These are phyloP conservation scores for Agrilus biguttatus DNA, from an alignment of 2,888 invertebrate species.

Conservation along the genomic window DNA sequence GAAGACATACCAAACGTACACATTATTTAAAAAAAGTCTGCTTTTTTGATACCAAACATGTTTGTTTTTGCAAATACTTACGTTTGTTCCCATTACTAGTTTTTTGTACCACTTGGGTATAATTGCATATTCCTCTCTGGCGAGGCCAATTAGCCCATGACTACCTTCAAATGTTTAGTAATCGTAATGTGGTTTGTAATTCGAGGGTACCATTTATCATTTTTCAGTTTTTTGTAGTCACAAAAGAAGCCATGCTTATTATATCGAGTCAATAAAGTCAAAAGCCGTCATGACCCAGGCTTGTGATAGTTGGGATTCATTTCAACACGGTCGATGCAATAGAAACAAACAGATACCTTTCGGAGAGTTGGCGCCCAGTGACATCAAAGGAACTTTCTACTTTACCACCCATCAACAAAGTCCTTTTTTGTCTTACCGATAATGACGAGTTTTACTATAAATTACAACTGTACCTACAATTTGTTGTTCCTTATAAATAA, in stretches of 20 bases:
- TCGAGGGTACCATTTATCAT: not conserved
- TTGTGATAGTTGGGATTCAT: slow-evolving; percentile 14
- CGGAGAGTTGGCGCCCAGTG: slow-evolving; percentile 14
- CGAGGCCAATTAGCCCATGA: no score
- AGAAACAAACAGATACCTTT: slow-evolving; percentile 10
- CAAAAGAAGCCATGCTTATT: slow-evolving; percentile 14
- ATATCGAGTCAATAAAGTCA: slow-evolving; percentile 13
- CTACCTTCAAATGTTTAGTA: no score
- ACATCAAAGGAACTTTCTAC: slow-evolving; percentile 14
- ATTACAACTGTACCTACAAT: not conserved
- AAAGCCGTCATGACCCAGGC: slow-evolving; percentile 8
- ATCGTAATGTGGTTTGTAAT: no score
- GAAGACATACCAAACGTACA: no score
- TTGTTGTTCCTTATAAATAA: not conserved
- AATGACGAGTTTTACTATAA: no score
- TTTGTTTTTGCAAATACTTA: no score
- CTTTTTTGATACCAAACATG: no score
- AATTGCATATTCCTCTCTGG: no score
- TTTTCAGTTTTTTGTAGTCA: slow-evolving; percentile 16
- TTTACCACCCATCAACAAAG: slow-evolving; percentile 9
- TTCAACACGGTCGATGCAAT: slow-evolving; percentile 10
- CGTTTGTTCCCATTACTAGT: no score
- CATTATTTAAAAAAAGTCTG: no score
- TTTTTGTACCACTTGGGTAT: no score
- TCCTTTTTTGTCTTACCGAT: slow-evolving; percentile 1